phyloP scores from a whole-genome alignment of 2,113 vertebrate species.

The Cranoglanis bouderius region DNA sequence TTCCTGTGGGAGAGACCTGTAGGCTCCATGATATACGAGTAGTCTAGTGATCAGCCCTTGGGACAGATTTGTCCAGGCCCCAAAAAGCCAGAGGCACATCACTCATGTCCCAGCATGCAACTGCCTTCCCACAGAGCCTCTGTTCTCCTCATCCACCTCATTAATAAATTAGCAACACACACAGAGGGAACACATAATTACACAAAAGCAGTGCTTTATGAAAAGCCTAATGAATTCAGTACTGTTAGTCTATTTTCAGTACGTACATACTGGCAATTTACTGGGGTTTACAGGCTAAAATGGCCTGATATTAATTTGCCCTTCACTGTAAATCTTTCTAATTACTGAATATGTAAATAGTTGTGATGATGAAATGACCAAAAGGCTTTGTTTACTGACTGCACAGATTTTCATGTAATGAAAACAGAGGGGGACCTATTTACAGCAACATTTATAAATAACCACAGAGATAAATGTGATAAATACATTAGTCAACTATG shows the following conservation, averaged over 20 bases:
- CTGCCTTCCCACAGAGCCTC: background rate
- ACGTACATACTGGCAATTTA: background rate
- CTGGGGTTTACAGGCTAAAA: conserved; percentile 8
- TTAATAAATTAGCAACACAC: background rate
- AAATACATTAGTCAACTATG: conserved; percentile 60
- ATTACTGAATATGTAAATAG: conserved; percentile 39
- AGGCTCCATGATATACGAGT: conserved; percentile 40
- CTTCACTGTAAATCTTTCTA: conserved; percentile 43
- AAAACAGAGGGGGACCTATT: conserved; percentile 52
- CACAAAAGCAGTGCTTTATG: conserved; percentile 7
- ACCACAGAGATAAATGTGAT: conserved; percentile 55
- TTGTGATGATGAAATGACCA: conserved; percentile 16
- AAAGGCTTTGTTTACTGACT: conserved; percentile 36
- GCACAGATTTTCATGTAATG: conserved; percentile 51
- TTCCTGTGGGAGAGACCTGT: conserved; percentile 24
- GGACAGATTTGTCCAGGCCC: conserved; percentile 37
- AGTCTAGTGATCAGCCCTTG: conserved; percentile 23
- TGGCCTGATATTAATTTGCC: conserved; percentile 34
- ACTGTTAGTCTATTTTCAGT: conserved; percentile 9
- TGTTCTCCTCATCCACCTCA: conserved; percentile 5
- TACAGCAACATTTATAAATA: conserved; percentile 43
- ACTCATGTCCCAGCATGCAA: conserved; percentile 24
- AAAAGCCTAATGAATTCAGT: background rate
- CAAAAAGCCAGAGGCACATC: conserved; percentile 26
- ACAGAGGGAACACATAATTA: conserved; percentile 17